Base-by-base conservation (phyloP, 2,888 invertebrate species). In the Nephrotoma flavescens region DNA sequence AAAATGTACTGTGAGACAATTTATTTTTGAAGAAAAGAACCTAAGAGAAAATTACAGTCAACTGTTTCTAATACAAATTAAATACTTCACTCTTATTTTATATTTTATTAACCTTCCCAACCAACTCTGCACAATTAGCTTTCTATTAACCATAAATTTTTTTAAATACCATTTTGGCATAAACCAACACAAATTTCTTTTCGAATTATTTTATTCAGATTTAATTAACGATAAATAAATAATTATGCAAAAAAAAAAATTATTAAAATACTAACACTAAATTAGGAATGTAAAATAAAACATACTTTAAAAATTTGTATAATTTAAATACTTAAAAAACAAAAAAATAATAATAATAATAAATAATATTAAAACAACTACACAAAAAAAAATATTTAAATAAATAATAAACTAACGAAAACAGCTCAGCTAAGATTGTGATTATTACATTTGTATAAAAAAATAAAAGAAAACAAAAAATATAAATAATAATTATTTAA, bases 341-440 rank as follows among this genome's bases (percentile, higher is more conserved):
- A 41, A 41, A 83, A 6, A n/a, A 12, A n/a, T 15, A 71, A n/a
- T 71, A 85, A 45, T 45, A 44, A 15, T 85, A 86, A 86, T 57
- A 41, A 86, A 86, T 41, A n/a, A 52, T 41, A 86, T 42, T 47
- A 84, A 57, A 42, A 44, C 85, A 87, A 86, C 15, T 11, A 87
- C n/a, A 71, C 83, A 87, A 71, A 31, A 52, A 19, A 57, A 71
- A 47, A 6, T 6, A 52, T 57, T 57, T 42, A 42, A 42, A 85
- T 83, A 44, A 83, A 87, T 86, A 86, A 41, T 11, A 87, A 41
- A 83, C 83, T 86, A 86, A 31, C 42, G 31, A 83, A 84, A 86
- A 87, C 87, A 88, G 87, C 87, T 87, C 87, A 87, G 87, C 87
- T 87, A 87, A 88, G 86, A 88, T 87, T 88, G 88, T 88, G 88